These are phyloP conservation scores for Meloidogyne hapla DNA, from an alignment of 1,140 invertebrate species.

Conservation along the genomic window DNA sequence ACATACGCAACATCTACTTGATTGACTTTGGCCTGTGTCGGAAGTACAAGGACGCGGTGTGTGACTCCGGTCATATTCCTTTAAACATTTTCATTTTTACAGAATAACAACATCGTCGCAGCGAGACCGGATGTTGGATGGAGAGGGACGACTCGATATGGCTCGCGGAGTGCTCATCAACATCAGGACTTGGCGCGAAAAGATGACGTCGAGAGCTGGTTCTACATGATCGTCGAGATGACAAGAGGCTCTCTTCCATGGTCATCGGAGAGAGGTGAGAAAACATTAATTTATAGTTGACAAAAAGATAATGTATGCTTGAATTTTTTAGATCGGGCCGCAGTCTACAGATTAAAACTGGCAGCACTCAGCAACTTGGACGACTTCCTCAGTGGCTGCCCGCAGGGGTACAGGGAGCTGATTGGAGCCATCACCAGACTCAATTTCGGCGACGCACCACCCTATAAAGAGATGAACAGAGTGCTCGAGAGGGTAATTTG, in stretches of 20 bases:
- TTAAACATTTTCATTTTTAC: slow-evolving; percentile 81
- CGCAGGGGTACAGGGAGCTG: neutral
- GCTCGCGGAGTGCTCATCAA: slow-evolving; percentile 96
- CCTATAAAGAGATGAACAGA: neutral
- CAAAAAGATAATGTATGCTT: neutral
- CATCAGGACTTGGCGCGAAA: slow-evolving; percentile 72
- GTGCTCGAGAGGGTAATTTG: slow-evolving; percentile 1
- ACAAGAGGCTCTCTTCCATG: slow-evolving; percentile 49
- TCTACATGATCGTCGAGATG: slow-evolving; percentile 55
- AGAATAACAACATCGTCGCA: slow-evolving; percentile 65
- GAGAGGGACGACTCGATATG: slow-evolving; percentile 89
- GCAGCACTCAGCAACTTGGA: neutral
- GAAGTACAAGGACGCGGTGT: slow-evolving; percentile 74
- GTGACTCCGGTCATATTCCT: neutral
- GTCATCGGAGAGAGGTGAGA: slow-evolving; percentile 8
- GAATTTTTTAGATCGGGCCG: slow-evolving; percentile 13
- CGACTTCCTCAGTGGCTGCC: neutral
- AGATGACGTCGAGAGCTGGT: slow-evolving; percentile 45
- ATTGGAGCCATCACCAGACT: neutral
- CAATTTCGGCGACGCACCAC: neutral
- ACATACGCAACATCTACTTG: slow-evolving; percentile 67
- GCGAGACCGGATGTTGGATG: slow-evolving; percentile 48
- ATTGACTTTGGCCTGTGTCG: slow-evolving; percentile 94
- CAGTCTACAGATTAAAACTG: neutral
- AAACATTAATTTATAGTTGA: neutral